Conservation (phyloP, 2,797 vertebrate species). For the Kryptopterus vitreolus region DNA sequence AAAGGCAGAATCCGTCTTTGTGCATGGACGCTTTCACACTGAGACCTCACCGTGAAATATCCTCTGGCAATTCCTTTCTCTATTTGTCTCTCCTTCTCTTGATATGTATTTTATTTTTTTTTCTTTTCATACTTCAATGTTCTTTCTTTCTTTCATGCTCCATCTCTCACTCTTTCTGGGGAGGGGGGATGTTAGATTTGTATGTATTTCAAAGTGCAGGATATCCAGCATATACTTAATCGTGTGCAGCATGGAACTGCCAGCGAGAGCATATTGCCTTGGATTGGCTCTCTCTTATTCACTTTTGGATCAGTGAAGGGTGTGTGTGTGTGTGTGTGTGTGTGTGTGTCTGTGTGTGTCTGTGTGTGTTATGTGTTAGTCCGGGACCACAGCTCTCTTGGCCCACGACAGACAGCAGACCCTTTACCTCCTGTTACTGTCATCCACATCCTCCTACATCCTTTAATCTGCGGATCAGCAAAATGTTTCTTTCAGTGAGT, state of each 20-base stretch:
- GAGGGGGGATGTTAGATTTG: neutral
- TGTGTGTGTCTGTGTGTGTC: conserved; percentile 40
- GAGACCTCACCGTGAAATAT: neutral
- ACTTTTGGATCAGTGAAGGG: conserved; percentile 49
- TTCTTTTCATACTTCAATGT: neutral
- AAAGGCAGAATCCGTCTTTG: neutral
- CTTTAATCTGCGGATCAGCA: neutral
- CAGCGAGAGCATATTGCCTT: conserved; percentile 72
- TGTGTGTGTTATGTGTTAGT: conserved; percentile 38
- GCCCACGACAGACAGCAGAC: conserved; percentile 56
- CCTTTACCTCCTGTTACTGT: conserved; percentile 47
- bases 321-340: conserved; percentile 33
- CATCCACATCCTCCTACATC: conserved; percentile 18
- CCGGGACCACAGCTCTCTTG: conserved; percentile 47
- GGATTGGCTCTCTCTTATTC: conserved; percentile 62
- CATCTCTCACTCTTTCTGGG: conserved; percentile 65
- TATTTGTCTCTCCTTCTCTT: conserved; percentile 8
- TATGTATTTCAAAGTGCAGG: neutral
- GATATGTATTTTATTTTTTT: conserved; percentile 7
- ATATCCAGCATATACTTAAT: conserved; percentile 41
- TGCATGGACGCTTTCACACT: neutral
- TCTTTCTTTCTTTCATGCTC: conserved; percentile 56
- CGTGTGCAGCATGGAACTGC: conserved; percentile 60
- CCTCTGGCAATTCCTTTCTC: conserved; percentile 21
- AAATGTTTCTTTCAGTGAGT: neutral